Percentiles rank a stretch among this genome's conserved stretches.
Conservation (phyloP, 2,797 vertebrate genomes). For the Dicrostonyx torquatus region DNA sequence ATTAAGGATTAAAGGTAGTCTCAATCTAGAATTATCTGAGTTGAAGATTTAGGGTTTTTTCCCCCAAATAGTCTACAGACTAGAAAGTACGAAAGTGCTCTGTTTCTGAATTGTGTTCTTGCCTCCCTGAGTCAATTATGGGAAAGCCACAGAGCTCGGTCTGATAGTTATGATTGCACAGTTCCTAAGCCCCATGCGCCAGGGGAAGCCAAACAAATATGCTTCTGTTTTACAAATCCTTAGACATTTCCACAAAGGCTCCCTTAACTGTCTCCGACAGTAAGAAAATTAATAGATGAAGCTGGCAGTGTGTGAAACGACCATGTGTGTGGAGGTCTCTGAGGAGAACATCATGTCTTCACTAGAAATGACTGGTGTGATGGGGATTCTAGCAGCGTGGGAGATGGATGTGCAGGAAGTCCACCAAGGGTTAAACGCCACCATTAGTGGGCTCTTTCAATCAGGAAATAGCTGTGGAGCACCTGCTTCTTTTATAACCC, state of each 20-base stretch:
- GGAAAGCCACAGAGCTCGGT: neutral
- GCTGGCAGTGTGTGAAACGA: constrained; percentile 73
- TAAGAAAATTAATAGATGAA: constrained; percentile 72
- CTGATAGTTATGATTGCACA: constrained; percentile 41
- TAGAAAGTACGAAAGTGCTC: neutral
- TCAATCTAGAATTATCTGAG: constrained; percentile 5
- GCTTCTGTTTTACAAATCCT: constrained; percentile 68
- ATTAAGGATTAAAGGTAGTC: neutral
- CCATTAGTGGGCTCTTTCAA: neutral
- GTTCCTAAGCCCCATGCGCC: constrained; percentile 23
- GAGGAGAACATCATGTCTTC: constrained; percentile 65
- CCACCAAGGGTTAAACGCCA: constrained; percentile 19
- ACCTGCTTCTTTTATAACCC: neutral
- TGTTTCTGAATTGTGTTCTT: constrained; percentile 39
- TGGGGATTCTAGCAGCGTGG: neutral
- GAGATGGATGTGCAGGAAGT: constrained; percentile 26
- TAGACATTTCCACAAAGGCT: constrained; percentile 64
- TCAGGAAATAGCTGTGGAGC: neutral
- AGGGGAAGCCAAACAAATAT: constrained; percentile 71
- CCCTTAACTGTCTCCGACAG: constrained; percentile 70
- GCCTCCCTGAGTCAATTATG: constrained; percentile 53
- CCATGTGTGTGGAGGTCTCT: constrained; percentile 37
- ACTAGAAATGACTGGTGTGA: constrained; percentile 37
- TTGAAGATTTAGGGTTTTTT: neutral
- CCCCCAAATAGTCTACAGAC: neutral